Conservation (phyloP, 92 coral and sea anemone species). For the Actinernus sp. region DNA sequence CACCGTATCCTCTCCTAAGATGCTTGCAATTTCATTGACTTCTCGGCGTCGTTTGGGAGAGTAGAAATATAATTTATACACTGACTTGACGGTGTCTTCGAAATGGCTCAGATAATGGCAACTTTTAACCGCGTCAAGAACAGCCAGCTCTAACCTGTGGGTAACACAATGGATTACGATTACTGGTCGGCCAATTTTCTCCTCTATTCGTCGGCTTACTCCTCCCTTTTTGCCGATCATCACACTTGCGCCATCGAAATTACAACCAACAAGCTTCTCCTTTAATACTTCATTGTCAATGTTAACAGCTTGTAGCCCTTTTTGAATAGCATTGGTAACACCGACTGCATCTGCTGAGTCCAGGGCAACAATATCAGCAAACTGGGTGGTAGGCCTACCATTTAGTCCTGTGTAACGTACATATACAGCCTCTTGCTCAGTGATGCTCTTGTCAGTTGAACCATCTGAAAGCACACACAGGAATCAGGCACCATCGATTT, state of each 20-base stretch:
- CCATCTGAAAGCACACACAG: constrained; percentile 36
- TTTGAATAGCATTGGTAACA: constrained; percentile 3
- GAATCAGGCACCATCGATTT: constrained; percentile 21
- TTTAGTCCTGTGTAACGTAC: constrained; percentile 19
- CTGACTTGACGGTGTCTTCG: too few species aligned
- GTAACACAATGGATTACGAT: constrained; percentile 58
- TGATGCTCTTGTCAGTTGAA: constrained; percentile 29
- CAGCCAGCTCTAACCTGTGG: constrained; percentile 50
- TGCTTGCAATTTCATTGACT: too few species aligned
- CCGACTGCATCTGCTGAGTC: constrained; percentile 36
- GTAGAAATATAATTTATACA: too few species aligned
- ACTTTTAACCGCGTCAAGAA: too few species aligned
- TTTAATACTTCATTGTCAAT: constrained; percentile 10
- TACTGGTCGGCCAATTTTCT: constrained; percentile 12
- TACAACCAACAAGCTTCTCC: constrained; percentile 18
- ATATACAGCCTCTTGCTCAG: constrained; percentile 24
- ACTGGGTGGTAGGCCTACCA: constrained; percentile 20
- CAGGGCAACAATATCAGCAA: constrained; percentile 23
- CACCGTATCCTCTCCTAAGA: too few species aligned
- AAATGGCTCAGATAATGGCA: too few species aligned
- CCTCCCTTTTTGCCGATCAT: constrained; percentile 38
- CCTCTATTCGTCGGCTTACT: constrained; percentile 16
- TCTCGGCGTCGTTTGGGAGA: too few species aligned
- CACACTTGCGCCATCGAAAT: constrained; percentile 37
- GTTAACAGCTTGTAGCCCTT: constrained; percentile 1